phyloP scores from a whole-genome alignment of 2,888 invertebrate species.

The Dryococelus australis region DNA sequence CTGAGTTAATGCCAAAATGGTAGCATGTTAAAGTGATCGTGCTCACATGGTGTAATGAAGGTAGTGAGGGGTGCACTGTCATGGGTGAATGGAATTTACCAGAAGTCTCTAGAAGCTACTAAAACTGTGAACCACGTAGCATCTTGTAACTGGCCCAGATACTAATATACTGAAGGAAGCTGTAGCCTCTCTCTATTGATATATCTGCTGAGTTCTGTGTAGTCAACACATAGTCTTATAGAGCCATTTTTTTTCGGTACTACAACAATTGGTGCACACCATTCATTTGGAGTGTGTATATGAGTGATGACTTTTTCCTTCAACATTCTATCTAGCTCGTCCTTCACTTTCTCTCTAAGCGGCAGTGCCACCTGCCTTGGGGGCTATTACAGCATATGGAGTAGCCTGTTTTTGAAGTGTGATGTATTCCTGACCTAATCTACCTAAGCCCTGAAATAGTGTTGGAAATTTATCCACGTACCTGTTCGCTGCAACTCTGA shows the following conservation, averaged over 20 bases:
- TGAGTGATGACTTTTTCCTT: neutral
- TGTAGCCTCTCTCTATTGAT: neutral
- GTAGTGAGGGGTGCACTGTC: neutral
- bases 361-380: neutral
- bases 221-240: neutral
- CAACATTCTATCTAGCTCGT: neutral
- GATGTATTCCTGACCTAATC: neutral
- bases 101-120: conserved; percentile 45
- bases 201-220: neutral
- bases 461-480: neutral
- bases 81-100: conserved; percentile 45
- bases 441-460: neutral
- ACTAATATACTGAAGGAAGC: neutral
- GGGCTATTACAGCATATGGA: no score
- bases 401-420: no score
- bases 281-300: neutral
- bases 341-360: neutral
- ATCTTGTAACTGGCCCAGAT: neutral
- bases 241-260: neutral
- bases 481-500: neutral
- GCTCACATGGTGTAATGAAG: neutral
- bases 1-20: neutral
- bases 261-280: neutral
- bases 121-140: neutral
- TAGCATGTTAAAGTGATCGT: neutral